phyloP scores from a whole-genome alignment of 2,888 invertebrate species.

The Thelaira solivaga region DNA sequence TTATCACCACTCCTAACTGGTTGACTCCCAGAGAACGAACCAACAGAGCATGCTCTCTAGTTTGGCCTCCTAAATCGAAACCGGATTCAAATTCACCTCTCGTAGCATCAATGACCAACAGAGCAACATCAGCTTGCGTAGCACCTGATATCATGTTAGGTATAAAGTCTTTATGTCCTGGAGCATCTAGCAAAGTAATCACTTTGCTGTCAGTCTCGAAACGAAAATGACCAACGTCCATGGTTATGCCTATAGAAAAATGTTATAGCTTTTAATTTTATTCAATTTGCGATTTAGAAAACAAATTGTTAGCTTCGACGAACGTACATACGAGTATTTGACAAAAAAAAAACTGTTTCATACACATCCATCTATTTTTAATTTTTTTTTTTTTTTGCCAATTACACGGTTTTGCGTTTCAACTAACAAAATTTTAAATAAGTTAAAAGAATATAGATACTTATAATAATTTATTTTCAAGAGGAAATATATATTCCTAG shows the following conservation, averaged over 20 bases:
- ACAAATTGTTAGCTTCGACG: too few relatives aligned
- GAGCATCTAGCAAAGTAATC: conserved; percentile 92
- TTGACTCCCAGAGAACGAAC: conserved; percentile 92
- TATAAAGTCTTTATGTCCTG: conserved; percentile 99
- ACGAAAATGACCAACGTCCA: conserved; percentile 96
- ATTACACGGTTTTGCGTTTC: too few relatives aligned
- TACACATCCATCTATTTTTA: too few relatives aligned
- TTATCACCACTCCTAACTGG: conserved; percentile 95
- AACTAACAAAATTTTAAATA: too few relatives aligned
- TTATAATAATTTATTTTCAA: too few relatives aligned
- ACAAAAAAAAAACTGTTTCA: too few relatives aligned
- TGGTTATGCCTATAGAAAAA: conserved; percentile 86
- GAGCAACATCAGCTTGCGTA: conserved; percentile 97
- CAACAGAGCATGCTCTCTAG: conserved; percentile 96
- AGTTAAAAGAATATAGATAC: too few relatives aligned
- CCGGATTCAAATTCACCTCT: conserved; percentile 99
- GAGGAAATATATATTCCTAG: not conserved
- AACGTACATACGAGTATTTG: too few relatives aligned
- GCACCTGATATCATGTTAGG: conserved; percentile 99
- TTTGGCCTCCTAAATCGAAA: conserved; percentile 98
- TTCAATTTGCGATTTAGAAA: too few relatives aligned
- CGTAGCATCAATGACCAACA: conserved; percentile 96
- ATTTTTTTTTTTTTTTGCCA: not conserved
- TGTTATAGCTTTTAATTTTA: too few relatives aligned
- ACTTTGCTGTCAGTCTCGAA: conserved; percentile 92